Base-by-base conservation (phyloP, 2,888 invertebrate species). In the Teleogryllus oceanicus region DNA sequence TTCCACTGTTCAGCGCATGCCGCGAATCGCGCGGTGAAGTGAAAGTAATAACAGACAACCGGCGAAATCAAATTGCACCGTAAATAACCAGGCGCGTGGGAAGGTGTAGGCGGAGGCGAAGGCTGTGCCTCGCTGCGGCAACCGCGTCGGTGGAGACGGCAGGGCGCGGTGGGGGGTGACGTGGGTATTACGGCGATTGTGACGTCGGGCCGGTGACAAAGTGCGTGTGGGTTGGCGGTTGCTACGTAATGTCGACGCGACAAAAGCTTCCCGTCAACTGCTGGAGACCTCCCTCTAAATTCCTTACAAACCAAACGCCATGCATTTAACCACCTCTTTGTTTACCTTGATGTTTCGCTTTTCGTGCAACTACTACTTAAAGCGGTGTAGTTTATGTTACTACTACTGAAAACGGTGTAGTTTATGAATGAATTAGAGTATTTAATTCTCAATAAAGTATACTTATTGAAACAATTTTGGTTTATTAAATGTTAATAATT, bases 31-130 rank as follows among this genome's bases (percentile, higher is more conserved):
- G 62, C 18, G 62, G 16, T 62, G 62, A 62, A 62, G 62, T 62
- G 62, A 62, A 62, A 62, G 62, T 62, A 62, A 62, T 62, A 62
- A 16, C 62, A 62, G 62, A 62, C 62, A 62, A 62, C 62, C 62
- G 62, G 62, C 62, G 18, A 62, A 62, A 62, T 62, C 62, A 62
- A 16, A 62, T 62, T 62, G 18, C 62, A 62, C 62, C 62, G 62
- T 62, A 62, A 62, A 62, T 62, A 62, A 62, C 12, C 62, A 12
- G 12, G 62, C 2, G 24, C 24, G 24, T 24, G 24, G 24, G 24
- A 24, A 24, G 24, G 24, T 3, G 24, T 2, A 24, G 24, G 24
- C 24, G 24, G 24, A 24, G 24, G 24, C 24, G 24, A 24, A 24
- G 24, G 24, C 24, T 24, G 24, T 24, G 24, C 24, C 24, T 62